A percentile compares a stretch with the other conserved stretches of the same genome.
Evolutionary conservation across 2,797 vertebrate genomes (phyloP).

Genomic region (Macroramphosus scolopax): DNA sequence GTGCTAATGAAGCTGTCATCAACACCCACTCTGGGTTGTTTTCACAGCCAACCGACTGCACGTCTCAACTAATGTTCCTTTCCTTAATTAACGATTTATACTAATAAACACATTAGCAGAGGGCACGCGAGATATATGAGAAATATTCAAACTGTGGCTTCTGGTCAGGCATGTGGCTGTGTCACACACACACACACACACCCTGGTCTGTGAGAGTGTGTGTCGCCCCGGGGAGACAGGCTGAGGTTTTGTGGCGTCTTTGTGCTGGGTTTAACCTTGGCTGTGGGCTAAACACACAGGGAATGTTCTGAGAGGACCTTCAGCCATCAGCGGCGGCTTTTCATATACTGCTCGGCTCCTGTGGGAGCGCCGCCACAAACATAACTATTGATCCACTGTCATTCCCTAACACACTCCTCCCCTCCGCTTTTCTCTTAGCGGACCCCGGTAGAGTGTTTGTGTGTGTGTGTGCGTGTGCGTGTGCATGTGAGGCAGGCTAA

Average conservation of each 20-base stretch:
- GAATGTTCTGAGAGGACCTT: slow-evolving; percentile 73
- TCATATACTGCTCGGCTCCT: slow-evolving; percentile 67
- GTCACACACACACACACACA: slow-evolving; percentile 13
- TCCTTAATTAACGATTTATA: too few relatives aligned
- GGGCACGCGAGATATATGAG: too few relatives aligned
- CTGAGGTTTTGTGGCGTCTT: slow-evolving; percentile 70
- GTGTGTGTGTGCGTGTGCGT: slow-evolving; percentile 11
- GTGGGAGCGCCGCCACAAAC: slow-evolving; percentile 72
- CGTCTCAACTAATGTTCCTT: too few relatives aligned
- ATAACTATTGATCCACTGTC: slow-evolving; percentile 79
- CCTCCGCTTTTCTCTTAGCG: slow-evolving; percentile 42
- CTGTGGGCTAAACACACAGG: slow-evolving; percentile 71
- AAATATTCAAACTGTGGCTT: too few relatives aligned
- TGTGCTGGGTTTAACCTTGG: slow-evolving; percentile 77
- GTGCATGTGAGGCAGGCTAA: slow-evolving; percentile 30
- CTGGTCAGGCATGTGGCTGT: too few relatives aligned
- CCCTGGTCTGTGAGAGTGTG: slow-evolving; percentile 45
- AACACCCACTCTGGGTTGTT: slow-evolving; percentile 3
- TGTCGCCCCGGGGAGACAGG: slow-evolving; percentile 63
- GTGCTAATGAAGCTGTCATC: too few relatives aligned
- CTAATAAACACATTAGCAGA: too few relatives aligned
- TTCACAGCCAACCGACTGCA: slow-evolving; percentile 2
- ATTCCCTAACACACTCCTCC: slow-evolving; percentile 56
- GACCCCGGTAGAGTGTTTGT: slow-evolving; percentile 10
- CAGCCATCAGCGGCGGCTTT: slow-evolving; percentile 67